Evolutionary conservation across 2,113 vertebrate genomes (phyloP).

Genomic region (Sminthopsis crassicaudata): DNA sequence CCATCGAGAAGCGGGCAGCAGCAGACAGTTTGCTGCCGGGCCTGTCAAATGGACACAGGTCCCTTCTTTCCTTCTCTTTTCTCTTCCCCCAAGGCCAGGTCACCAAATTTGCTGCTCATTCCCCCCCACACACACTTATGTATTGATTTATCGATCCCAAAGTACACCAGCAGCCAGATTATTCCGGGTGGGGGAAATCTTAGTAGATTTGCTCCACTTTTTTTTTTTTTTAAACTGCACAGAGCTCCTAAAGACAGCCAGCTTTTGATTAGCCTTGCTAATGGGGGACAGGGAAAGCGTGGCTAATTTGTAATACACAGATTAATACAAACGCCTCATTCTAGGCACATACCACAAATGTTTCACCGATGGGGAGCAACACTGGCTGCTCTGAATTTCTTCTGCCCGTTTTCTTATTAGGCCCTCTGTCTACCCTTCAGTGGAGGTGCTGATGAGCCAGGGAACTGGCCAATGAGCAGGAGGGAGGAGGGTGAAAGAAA

Average conservation of each 20-base stretch:
- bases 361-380: constrained; percentile 58
- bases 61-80: constrained; percentile 75
- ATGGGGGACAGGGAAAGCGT: constrained; percentile 53
- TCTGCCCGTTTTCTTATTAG: constrained; percentile 55
- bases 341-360: constrained; percentile 42
- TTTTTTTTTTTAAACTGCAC: constrained; percentile 74
- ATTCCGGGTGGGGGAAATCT: constrained; percentile 52
- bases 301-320: constrained; percentile 63
- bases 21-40: constrained; percentile 63
- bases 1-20: constrained; percentile 71
- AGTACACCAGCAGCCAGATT: constrained; percentile 63
- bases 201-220: constrained; percentile 62
- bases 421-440: not conserved
- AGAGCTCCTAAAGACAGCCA: constrained; percentile 69
- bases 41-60: constrained; percentile 71
- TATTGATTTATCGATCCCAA: constrained; percentile 61
- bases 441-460: not conserved
- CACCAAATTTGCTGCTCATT: constrained; percentile 42
- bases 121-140: constrained; percentile 41
- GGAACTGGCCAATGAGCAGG: not conserved
- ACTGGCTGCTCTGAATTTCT: constrained; percentile 52
- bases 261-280: constrained; percentile 38
- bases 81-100: constrained; percentile 72
- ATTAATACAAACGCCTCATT: constrained; percentile 68
- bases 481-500: not conserved